Base-by-base conservation (phyloP, 2,888 invertebrate genomes). In the Andricus quercusramuli region DNA sequence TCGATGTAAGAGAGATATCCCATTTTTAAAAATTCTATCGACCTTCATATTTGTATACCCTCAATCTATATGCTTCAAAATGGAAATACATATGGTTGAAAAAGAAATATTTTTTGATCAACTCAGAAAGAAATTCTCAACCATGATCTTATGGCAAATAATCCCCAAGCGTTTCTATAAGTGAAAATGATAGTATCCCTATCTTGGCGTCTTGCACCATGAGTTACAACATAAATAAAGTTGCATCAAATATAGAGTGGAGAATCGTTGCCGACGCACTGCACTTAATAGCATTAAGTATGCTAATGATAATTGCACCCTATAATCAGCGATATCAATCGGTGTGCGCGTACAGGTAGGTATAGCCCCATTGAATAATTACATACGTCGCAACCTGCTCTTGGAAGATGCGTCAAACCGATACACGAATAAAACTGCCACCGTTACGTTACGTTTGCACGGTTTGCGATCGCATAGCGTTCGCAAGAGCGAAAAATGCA, bases 271-370 rank as follows among this genome's bases (percentile, higher is more conserved):
- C 78, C 82, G 66, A 78, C 44, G 82, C 80, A 47, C 78, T 82
- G 79, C 77, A 85, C 85, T 86, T 87, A 87, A 89, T 90, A 88
- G 82, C 87, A 88, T 89, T 87, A 89, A 83, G 82, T 85, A 90
- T 88, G 89, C 86, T 90, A 89, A 90, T 90, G 89, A 86, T 90
- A 90, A 90, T 90, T 90, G 87, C 88, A 83, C 86, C 86, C 85
- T 81, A 88, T 89, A 89, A 90, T 90, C 90, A 88, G 86, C 84
- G 88, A 89, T 90, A 90, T 90, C 89, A 88, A 90, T 90, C 90
- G 90, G 86, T 87, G 85, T 86, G 85, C 84, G 84, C 83, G 87
- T 84, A 84, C 83, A 85, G 83, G 87, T 81, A 79, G 80, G 84
- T 86, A 74, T 74, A 86, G 84, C 88, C 86, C 86, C 89, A 89